Evolutionary conservation across 2,113 vertebrate genomes (phyloP), one percentile per base, ranked within the genome.

Genomic region (Hystrix brachyura): DNA sequence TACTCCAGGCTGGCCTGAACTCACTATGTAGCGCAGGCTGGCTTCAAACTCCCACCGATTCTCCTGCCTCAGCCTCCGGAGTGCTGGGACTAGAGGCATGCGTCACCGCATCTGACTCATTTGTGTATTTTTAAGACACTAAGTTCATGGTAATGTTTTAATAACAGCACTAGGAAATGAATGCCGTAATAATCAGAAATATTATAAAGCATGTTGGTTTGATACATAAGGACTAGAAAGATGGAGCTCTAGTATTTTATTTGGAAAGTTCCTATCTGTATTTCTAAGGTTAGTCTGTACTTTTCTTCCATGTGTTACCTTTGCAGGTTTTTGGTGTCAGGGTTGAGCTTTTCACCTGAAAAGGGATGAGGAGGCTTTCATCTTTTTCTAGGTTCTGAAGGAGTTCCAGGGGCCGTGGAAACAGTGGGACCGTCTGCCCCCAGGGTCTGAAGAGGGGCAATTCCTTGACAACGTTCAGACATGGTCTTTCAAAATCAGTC

Each of bases 121-220:
- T 0, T 76, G 46, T 51, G 32, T 71, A 69, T 84, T 96, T 87
- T 95, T 38, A 95, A 92, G 65, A 9, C 76, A 62, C 46, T 48
- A 46, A 59, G 12, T 95, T 92, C n/a, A 71, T 81, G 43, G 46
- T 53, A 53, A 69, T 85, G 90, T 78, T 89, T 94, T 96, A 81
- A 55, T 29, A 67, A 80, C 46, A 78, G 81, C 76, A 48, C 76
- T 51, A 90, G 81, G n/a, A 91, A 96, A 79, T 8, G 3, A 46
- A 60, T 59, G 17, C 1, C 76, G 38, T 62, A 17, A 57, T 62
- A 90, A 72, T 89, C 82, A 79, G 87, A 93, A 82, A 62, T 19
- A 38, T 59, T 64, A 80, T 80, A 81, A 74, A 78, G 48, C 60
- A 10, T 51, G 85, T 81, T 85, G 83, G 88, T 64, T 76, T 81